A percentile compares a stretch with the other conserved stretches of the same genome.
Evolutionary conservation across 2,888 invertebrate genomes (phyloP).

Genomic region (Temnothorax ravouxi): DNA sequence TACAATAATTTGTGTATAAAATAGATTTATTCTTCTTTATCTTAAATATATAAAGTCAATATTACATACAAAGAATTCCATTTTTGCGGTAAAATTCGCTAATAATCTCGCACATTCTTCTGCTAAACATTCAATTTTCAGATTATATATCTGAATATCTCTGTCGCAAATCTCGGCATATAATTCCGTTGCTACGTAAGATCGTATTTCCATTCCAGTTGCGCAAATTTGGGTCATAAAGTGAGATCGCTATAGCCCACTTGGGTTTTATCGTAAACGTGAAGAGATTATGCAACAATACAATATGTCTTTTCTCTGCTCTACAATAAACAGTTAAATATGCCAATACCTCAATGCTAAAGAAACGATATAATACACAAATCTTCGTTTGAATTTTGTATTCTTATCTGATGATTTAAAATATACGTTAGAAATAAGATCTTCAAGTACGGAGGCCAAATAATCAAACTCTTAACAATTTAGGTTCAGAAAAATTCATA

Average conservation of each 20-base stretch:
- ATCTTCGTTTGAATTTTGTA: neutral
- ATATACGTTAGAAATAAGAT: neutral
- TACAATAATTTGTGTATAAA: neutral
- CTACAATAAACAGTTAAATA: neutral
- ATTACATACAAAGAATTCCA: neutral
- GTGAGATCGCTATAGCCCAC: slow-evolving; percentile 10
- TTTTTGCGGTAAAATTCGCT: neutral
- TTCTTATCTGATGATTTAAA: neutral
- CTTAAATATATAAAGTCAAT: neutral
- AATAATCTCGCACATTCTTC: neutral
- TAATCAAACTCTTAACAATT: neutral
- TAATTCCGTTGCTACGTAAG: slow-evolving; percentile 10
- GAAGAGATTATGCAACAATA: slow-evolving; percentile 28
- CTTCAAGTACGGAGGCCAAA: neutral
- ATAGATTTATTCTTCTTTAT: neutral
- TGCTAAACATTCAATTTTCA: neutral
- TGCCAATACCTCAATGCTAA: neutral
- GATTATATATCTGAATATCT: slow-evolving; percentile 1
- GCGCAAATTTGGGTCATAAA: slow-evolving; percentile 37
- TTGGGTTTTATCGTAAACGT: slow-evolving; percentile 7
- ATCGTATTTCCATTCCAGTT: slow-evolving; percentile 35
- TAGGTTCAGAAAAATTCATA: neutral
- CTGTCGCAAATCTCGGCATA: neutral
- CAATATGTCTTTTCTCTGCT: neutral
- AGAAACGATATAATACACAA: neutral